Evolutionary conservation across 2,113 vertebrate genomes (phyloP), one percentile per base, ranked within the genome.

Genomic region (Nothoprocta pentlandii): DNA sequence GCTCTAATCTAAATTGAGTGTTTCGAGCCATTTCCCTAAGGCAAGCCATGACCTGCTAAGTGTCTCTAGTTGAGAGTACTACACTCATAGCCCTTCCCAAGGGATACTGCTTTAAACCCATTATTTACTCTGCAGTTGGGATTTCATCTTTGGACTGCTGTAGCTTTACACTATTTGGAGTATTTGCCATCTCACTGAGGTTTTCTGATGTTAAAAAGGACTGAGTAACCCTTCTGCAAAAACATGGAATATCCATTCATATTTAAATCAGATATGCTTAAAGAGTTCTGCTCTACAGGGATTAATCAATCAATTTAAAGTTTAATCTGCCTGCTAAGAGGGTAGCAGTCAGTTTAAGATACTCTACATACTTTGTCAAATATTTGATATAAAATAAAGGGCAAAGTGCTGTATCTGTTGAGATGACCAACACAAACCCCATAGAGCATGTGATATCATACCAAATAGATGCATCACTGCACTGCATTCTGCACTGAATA

Each of bases 21-120:
- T 67, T 79, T 70, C 69, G 61, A 62, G n/a, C 9, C 22, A 74
- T 7, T 19, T 62, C 51, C 15, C 56, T 41, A 63, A 89, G 44
- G 17, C 78, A 81, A 75, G 53, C 13, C 62, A 76, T 76, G n/a
- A 81, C 44, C 69, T 90, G 20, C 41, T 41, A 80, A 80, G 73
- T 19, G 34, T 44, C 25, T 66, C 67, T 74, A 80, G 80, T 26
- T 19, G 16, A 61, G 11, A 54, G 19, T 56, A 44, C 56, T 41
- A 25, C 11, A 30, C 25, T 36, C 73, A 70, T 51, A 80, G 63
- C 21, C 83, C n/a, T 10, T 77, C 22, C n/a, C 41, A 71, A 41
- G 26, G 21, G 16, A 56, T 21, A 25, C 13, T 25, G 10, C 36
- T 80, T 66, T 49, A 85, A 42, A 36, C 20, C 16, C 30, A 22